Evolutionary conservation across 2,888 invertebrate genomes (phyloP).

Genomic region (Gari tellinella): DNA sequence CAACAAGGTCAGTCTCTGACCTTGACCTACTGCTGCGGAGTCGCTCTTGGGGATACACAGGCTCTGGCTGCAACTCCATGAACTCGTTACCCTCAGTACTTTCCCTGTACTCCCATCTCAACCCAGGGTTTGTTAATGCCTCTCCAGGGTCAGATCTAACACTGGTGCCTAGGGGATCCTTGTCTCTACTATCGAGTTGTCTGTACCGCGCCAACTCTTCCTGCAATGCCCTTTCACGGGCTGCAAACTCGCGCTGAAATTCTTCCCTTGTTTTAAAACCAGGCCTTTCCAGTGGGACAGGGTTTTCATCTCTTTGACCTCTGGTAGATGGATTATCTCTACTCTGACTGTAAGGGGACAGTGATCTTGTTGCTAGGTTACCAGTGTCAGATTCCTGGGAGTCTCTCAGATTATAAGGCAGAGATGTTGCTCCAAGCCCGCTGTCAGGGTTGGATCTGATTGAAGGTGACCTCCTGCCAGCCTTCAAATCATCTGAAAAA

Average conservation of each 20-base stretch:
- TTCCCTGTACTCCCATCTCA: conserved; percentile 46
- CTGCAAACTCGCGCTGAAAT: conserved; percentile 48
- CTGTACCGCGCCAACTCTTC: background rate
- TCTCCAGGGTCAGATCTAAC: conserved; percentile 65
- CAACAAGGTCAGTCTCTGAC: conserved; percentile 64
- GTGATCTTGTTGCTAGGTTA: too few relatives aligned
- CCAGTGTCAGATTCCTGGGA: too few relatives aligned
- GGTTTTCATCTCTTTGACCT: too few relatives aligned
- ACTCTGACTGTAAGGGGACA: too few relatives aligned
- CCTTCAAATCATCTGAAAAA: too few relatives aligned
- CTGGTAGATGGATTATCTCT: too few relatives aligned
- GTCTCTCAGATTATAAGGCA: too few relatives aligned
- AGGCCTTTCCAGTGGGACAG: too few relatives aligned
- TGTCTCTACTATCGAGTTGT: background rate
- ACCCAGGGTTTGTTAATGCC: conserved; percentile 27
- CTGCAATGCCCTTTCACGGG: conserved; percentile 35
- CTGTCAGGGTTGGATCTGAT: conserved; percentile 2
- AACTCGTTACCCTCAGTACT: conserved; percentile 38
- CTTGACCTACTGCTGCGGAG: conserved; percentile 57
- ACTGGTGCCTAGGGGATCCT: conserved; percentile 47
- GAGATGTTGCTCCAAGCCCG: background rate
- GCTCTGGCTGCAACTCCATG: conserved; percentile 45
- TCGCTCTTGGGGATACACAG: conserved; percentile 50
- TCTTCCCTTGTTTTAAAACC: conserved; percentile 47
- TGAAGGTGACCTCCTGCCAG: background rate